Percentiles rank a stretch among this genome's conserved stretches.
phyloP scores from a whole-genome alignment of 2,797 vertebrate genomes.

The Tinamus major region DNA sequence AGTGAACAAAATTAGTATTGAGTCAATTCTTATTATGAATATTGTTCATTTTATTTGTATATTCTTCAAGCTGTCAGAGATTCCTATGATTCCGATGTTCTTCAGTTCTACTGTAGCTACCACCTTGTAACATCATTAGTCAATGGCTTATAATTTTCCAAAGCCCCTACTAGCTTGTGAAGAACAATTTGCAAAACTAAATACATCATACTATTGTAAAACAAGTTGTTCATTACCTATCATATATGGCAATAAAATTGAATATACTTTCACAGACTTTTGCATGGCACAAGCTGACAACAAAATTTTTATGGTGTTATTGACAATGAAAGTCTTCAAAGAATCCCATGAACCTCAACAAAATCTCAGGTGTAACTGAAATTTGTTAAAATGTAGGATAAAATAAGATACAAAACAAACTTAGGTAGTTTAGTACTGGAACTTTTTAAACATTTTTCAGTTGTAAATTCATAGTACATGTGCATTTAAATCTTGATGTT shows the following conservation, averaged over 20 bases:
- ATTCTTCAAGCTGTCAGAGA: accelerated
- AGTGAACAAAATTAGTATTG: background rate
- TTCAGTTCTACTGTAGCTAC: background rate
- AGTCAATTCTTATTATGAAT: background rate
- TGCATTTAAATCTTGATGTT: constrained; percentile 63
- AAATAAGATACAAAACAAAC: background rate
- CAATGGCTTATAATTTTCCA: background rate
- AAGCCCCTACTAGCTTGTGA: background rate
- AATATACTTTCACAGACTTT: background rate
- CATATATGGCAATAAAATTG: background rate
- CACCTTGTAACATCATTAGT: background rate
- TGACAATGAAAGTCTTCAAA: background rate
- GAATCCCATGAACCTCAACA: constrained; percentile 7
- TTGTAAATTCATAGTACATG: constrained; percentile 3
- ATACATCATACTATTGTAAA: background rate
- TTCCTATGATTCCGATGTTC: background rate
- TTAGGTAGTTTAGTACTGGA: background rate
- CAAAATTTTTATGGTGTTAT: background rate
- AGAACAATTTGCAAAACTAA: background rate
- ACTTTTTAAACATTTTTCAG: background rate
- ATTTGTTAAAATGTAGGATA: background rate
- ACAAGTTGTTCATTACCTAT: background rate
- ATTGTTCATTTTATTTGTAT: background rate
- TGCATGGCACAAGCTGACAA: background rate
- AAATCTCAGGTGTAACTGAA: background rate